Evolutionary conservation across 92 coral and sea anemone genomes (phyloP).

Genomic region (Epizoanthus rinbou): DNA sequence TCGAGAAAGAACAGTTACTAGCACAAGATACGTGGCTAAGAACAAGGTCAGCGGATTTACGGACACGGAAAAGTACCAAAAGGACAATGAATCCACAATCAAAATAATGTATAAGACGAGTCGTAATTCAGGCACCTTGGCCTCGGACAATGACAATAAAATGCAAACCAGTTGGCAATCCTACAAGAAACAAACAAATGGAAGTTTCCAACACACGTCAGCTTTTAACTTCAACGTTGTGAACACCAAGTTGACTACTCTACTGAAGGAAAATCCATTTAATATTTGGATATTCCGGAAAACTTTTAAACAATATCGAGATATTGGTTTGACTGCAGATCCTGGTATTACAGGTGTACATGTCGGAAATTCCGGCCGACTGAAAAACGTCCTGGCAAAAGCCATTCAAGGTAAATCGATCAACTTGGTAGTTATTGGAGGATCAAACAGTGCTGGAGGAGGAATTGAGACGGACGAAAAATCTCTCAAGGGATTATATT

Average conservation of each 20-base stretch:
- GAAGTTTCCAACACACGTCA: not conserved
- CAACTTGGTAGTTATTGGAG: slow-evolving; percentile 70
- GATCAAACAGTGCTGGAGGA: slow-evolving; percentile 93
- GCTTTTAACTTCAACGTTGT: not conserved
- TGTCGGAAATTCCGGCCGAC: slow-evolving; percentile 27
- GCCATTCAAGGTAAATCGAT: slow-evolving; percentile 59
- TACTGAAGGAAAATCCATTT: slow-evolving; percentile 8
- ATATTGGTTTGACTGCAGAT: slow-evolving; percentile 16
- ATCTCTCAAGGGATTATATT: slow-evolving; percentile 56
- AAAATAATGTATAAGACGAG: not conserved
- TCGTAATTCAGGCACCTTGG: not conserved
- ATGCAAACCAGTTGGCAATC: not conserved
- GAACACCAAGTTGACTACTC: not conserved
- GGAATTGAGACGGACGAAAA: slow-evolving; percentile 65
- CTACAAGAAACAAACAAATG: not conserved
- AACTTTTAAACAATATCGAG: slow-evolving; percentile 5
- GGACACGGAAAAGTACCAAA: not conserved
- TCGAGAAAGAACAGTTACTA: not conserved
- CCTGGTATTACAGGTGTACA: slow-evolving; percentile 26
- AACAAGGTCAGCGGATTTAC: not conserved
- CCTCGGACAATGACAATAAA: not conserved
- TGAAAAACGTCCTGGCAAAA: slow-evolving; percentile 60
- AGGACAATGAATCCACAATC: not conserved
- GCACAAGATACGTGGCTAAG: not conserved
- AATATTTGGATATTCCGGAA: slow-evolving; percentile 16